Evolutionary conservation across 2,797 vertebrate species (phyloP).

Genomic region (Arrhamphus sclerolepis): DNA sequence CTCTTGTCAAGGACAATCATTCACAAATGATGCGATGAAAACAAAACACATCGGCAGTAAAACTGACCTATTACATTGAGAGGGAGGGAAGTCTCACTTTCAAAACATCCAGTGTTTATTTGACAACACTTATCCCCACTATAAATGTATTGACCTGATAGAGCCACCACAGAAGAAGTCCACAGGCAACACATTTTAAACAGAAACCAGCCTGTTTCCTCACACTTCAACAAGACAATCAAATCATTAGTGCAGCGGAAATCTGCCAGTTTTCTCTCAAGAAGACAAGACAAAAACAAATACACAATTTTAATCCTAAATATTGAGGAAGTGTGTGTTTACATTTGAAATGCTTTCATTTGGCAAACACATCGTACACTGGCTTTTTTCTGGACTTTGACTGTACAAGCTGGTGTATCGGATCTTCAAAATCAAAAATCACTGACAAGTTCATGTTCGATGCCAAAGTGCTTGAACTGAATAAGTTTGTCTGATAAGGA

Average conservation of each 20-base stretch:
- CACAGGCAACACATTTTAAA: not conserved
- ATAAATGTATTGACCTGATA: not conserved
- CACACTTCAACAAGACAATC: slow-evolving; percentile 2
- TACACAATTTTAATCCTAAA: too few species aligned
- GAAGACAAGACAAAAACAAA: too few species aligned
- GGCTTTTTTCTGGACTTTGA: slow-evolving; percentile 10
- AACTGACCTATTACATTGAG: not conserved
- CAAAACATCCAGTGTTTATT: not conserved
- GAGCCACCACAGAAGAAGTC: slow-evolving; percentile 1
- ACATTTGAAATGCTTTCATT: not conserved
- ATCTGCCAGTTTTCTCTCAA: slow-evolving; percentile 3
- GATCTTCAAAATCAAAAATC: slow-evolving; percentile 6
- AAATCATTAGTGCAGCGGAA: not conserved
- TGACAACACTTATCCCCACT: slow-evolving; percentile 1
- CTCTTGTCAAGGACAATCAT: not conserved
- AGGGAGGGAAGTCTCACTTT: not conserved
- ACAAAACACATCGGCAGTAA: slow-evolving; percentile 8
- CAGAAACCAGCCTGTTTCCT: not conserved
- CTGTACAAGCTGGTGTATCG: slow-evolving; percentile 2
- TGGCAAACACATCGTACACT: not conserved
- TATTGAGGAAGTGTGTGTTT: too few species aligned
- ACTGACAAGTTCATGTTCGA: slow-evolving; percentile 11
- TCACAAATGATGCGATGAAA: slow-evolving; percentile 2
- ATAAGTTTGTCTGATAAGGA: slow-evolving; percentile 1
- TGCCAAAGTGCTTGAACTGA: slow-evolving; percentile 6